Evolutionary conservation across 2,888 invertebrate genomes (phyloP).

Genomic region (Eristalis pertinax): DNA sequence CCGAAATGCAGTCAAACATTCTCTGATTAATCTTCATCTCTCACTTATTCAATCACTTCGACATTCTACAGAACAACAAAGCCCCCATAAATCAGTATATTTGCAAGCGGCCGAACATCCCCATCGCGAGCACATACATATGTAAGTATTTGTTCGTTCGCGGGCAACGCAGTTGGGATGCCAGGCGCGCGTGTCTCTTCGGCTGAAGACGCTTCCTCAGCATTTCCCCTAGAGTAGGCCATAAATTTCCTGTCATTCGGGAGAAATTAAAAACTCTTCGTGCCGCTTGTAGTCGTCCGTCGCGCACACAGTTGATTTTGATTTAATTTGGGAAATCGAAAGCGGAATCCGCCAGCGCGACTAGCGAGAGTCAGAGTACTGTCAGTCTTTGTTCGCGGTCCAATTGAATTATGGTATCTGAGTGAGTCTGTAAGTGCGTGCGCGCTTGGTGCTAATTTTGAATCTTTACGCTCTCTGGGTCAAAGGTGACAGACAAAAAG

Average conservation of each 20-base stretch:
- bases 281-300: constrained; percentile 11
- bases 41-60: constrained; percentile 56
- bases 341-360: constrained; percentile 27
- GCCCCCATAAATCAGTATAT: constrained; percentile 60
- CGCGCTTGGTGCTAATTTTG: constrained; percentile 72
- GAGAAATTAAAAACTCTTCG: constrained; percentile 67
- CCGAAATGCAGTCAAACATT: not conserved
- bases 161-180: not conserved
- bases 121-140: not conserved
- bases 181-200: constrained; percentile 16
- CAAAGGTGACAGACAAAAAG: constrained; percentile 80
- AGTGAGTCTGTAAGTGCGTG: constrained; percentile 72
- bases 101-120: constrained; percentile 35
- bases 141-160: not conserved
- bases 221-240: constrained; percentile 63
- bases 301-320: constrained; percentile 59
- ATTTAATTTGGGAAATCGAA: constrained; percentile 65
- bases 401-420: constrained; percentile 79
- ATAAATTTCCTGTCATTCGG: constrained; percentile 66
- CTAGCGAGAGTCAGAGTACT: constrained; percentile 1
- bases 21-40: constrained; percentile 46
- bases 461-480: constrained; percentile 75
- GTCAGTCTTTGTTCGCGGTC: constrained; percentile 78
- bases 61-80: constrained; percentile 24
- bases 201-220: constrained; percentile 46